Percentiles rank a stretch among this genome's conserved stretches.
These are phyloP conservation scores for Trachops cirrhosus DNA, from an alignment of 2,797 vertebrate species.

Conservation along the genomic window DNA sequence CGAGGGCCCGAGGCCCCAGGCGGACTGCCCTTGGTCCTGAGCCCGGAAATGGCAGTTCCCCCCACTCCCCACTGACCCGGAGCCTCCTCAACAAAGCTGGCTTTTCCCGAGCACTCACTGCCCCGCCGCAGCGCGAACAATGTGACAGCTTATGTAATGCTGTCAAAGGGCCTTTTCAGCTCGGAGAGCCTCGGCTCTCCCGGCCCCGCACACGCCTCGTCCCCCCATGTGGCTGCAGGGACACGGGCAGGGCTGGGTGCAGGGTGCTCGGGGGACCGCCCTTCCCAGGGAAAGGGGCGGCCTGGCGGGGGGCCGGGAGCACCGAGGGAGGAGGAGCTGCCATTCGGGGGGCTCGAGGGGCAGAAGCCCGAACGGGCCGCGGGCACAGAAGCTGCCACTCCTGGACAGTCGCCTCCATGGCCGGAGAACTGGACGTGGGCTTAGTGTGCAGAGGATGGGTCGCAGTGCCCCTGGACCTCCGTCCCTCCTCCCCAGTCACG, in stretches of 20 bases:
- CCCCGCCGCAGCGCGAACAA: not conserved
- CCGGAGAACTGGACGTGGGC: not conserved
- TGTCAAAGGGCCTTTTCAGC: conserved; percentile 37
- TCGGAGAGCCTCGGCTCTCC: not conserved
- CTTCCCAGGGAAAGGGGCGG: not conserved
- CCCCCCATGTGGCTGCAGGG: fast-evolving
- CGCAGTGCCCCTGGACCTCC: fast-evolving
- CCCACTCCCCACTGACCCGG: not conserved
- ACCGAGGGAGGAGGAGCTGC: not conserved
- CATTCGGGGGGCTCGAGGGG: not conserved
- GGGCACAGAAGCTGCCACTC: not conserved
- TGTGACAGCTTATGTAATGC: not conserved
- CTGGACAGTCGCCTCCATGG: fast-evolving
- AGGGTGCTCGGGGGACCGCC: not conserved
- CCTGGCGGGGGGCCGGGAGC: too few relatives aligned
- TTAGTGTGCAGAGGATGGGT: fast-evolving
- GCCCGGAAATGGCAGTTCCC: conserved; percentile 37
- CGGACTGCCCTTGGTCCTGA: not conserved
- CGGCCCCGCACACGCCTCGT: fast-evolving
- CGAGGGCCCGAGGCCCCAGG: fast-evolving
- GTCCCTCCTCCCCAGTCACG: not conserved
- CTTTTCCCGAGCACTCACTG: not conserved
- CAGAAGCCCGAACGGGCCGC: not conserved
- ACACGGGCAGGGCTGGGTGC: fast-evolving
- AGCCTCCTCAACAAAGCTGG: not conserved